Evolutionary conservation across 2,888 invertebrate species (phyloP).

Genomic region (Scaptodrosophila latifasciaeformis): DNA sequence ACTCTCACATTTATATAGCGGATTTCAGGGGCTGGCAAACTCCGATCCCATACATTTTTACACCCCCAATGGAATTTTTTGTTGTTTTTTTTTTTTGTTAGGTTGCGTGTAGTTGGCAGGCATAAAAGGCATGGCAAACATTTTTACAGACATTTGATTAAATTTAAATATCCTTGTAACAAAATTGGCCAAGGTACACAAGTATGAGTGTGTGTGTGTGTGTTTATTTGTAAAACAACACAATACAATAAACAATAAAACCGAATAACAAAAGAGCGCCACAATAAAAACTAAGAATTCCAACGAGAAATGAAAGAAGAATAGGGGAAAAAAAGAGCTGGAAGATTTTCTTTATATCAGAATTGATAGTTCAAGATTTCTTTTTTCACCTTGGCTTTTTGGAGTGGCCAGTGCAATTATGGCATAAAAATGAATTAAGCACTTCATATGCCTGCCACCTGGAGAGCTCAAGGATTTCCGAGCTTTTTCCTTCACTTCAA

Average conservation of each 20-base stretch:
- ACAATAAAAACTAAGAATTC: no score
- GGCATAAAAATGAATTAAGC: no score
- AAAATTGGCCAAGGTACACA: constrained; percentile 45
- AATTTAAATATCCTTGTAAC: constrained; percentile 63
- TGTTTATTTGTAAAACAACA: background rate
- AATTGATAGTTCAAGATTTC: no score
- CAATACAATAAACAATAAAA: background rate
- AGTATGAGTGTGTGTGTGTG: background rate
- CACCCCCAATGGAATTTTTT: constrained; percentile 23
- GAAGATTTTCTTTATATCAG: no score
- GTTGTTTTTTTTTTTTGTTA: no score
- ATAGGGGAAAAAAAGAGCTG: background rate
- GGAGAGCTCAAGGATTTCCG: no score
- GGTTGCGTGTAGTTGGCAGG: constrained; percentile 13
- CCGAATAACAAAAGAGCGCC: background rate
- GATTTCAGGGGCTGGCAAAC: background rate
- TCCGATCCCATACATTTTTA: background rate
- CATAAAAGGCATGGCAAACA: constrained; percentile 51
- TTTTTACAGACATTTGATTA: constrained; percentile 66
- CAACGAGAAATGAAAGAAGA: background rate
- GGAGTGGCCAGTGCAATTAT: no score
- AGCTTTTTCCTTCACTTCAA: no score
- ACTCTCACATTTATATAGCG: constrained; percentile 26
- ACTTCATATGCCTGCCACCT: no score
- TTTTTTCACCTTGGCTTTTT: no score